A percentile compares a stretch with the other conserved stretches of the same genome.
Evolutionary conservation across 2,113 vertebrate genomes (phyloP).

Genomic region (Xiphias gladius): DNA sequence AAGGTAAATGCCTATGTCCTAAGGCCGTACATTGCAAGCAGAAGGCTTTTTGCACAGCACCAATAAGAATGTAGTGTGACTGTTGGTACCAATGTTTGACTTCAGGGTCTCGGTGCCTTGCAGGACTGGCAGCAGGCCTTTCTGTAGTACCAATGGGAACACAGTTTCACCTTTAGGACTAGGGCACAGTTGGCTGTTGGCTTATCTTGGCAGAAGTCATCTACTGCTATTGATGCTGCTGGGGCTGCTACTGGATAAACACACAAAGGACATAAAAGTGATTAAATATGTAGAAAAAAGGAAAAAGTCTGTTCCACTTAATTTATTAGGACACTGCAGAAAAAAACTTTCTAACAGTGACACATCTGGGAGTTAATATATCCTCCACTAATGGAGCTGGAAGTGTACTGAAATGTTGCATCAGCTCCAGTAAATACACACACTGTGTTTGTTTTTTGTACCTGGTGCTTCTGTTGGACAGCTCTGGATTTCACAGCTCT

Average conservation of each 20-base stretch:
- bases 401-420: slow-evolving; percentile 7
- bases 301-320: no score
- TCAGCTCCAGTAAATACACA: neutral
- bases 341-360: neutral
- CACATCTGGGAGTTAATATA: neutral
- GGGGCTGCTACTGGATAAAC: slow-evolving; percentile 36
- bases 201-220: slow-evolving; percentile 88
- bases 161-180: slow-evolving; percentile 90
- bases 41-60: slow-evolving; percentile 83
- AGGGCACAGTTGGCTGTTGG: slow-evolving; percentile 85
- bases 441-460: slow-evolving; percentile 41
- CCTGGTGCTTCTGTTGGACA: slow-evolving; percentile 86
- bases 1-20: slow-evolving; percentile 20
- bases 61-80: slow-evolving; percentile 86
- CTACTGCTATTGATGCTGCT: slow-evolving; percentile 63
- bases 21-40: slow-evolving; percentile 56
- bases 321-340: neutral
- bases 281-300: no score
- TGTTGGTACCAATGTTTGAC: slow-evolving; percentile 82
- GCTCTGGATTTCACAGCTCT: slow-evolving; percentile 83
- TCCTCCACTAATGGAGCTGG: neutral
- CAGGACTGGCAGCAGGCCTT: slow-evolving; percentile 90
- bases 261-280: neutral
- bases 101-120: slow-evolving; percentile 66
- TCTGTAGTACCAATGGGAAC: slow-evolving; percentile 90